These are phyloP conservation scores for Lycocerus yunnanus DNA, from an alignment of 2,888 invertebrate genomes.

Conservation along the genomic window DNA sequence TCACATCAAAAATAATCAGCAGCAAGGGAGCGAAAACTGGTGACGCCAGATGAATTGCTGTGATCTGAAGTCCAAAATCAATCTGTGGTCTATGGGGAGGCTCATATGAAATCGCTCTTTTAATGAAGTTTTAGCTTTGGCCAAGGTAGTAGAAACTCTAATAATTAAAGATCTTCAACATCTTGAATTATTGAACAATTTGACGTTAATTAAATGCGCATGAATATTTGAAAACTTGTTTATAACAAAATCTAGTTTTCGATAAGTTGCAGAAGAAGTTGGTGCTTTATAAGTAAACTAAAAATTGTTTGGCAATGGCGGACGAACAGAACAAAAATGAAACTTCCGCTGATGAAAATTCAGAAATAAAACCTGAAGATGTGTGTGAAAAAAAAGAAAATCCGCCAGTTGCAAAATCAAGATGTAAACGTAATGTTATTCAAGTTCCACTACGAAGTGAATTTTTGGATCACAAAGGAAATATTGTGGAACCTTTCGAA, in stretches of 20 bases:
- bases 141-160: too few species aligned
- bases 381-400: background rate
- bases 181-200: background rate
- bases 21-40: too few species aligned
- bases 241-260: background rate
- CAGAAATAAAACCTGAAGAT: background rate
- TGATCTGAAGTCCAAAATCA: too few species aligned
- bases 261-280: background rate
- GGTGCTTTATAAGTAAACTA: background rate
- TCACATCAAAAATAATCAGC: too few species aligned
- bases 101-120: too few species aligned
- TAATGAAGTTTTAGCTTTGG: too few species aligned
- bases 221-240: background rate
- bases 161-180: too few species aligned
- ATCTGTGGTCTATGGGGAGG: too few species aligned
- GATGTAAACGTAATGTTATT: conserved; percentile 20
- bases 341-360: background rate
- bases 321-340: conserved; percentile 1
- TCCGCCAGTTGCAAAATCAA: conserved; percentile 3
- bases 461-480: conserved; percentile 13
- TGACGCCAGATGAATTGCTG: too few species aligned
- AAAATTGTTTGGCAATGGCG: background rate
- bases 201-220: background rate
- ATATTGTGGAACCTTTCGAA: conserved; percentile 15
- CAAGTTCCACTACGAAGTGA: conserved; percentile 9